Evolutionary conservation across 2,888 invertebrate species (phyloP).

Genomic region (Pachliopta kotzebuea): DNA sequence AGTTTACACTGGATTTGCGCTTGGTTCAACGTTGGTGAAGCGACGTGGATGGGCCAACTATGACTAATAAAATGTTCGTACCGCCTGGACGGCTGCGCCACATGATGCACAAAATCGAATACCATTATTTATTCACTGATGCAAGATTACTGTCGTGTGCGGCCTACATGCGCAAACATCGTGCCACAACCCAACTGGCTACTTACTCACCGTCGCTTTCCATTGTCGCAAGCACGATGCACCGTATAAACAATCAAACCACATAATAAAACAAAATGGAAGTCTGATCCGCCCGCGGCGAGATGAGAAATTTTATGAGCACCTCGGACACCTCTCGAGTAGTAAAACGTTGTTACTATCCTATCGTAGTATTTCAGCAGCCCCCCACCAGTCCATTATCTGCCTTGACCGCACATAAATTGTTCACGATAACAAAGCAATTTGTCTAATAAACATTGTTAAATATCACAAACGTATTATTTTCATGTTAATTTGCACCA

Average conservation of each 20-base stretch:
- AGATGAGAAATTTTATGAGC: constrained; percentile 74
- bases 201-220: constrained; percentile 72
- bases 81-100: constrained; percentile 59
- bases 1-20: constrained; percentile 36
- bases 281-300: constrained; percentile 67
- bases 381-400: constrained; percentile 76
- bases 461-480: constrained; percentile 51
- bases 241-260: constrained; percentile 71
- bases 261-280: constrained; percentile 80
- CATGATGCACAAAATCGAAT: constrained; percentile 71
- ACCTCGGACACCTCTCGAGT: constrained; percentile 61
- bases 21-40: constrained; percentile 31
- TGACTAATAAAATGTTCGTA: constrained; percentile 45
- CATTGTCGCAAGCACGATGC: constrained; percentile 68
- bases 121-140: constrained; percentile 69
- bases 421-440: constrained; percentile 62
- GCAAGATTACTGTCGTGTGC: constrained; percentile 72
- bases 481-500: constrained; percentile 61
- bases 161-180: constrained; percentile 72
- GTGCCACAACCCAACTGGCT: constrained; percentile 44
- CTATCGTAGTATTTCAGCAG: constrained; percentile 79
- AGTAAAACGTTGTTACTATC: constrained; percentile 80
- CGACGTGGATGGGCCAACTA: constrained; percentile 33
- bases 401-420: constrained; percentile 63
- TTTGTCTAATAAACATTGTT: constrained; percentile 49